phyloP scores from a whole-genome alignment of 1,140 invertebrate species.

The Drosophila cardini region DNA sequence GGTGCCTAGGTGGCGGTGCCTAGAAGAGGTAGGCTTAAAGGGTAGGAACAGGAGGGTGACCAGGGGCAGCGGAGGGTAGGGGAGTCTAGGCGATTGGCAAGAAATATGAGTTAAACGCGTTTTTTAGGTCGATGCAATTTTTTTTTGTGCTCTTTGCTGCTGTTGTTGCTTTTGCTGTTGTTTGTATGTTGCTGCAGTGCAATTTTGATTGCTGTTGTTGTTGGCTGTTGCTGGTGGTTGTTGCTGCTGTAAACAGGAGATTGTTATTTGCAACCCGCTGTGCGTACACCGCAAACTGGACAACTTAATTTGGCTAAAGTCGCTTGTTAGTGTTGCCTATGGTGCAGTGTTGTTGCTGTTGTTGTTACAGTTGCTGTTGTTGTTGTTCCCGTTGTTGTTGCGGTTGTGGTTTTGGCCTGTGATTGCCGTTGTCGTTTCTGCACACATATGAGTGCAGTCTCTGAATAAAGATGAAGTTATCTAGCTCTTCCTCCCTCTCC shows the following conservation, averaged over 20 bases:
- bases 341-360: constrained; percentile 34
- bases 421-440: constrained; percentile 52
- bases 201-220: constrained; percentile 53
- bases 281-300: constrained; percentile 81
- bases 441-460: constrained; percentile 55
- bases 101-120: constrained; percentile 80
- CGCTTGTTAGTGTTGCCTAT: constrained; percentile 75
- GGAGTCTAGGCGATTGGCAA: constrained; percentile 57
- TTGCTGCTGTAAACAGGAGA: constrained; percentile 77
- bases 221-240: constrained; percentile 47
- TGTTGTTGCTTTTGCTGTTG: constrained; percentile 22
- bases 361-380: constrained; percentile 23
- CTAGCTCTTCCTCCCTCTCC: constrained; percentile 1
- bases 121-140: constrained; percentile 73
- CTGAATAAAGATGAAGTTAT: constrained; percentile 73
- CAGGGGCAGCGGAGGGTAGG: not conserved
- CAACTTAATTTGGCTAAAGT: constrained; percentile 82
- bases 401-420: constrained; percentile 46
- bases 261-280: constrained; percentile 81
- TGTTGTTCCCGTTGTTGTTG: constrained; percentile 32
- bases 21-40: not conserved
- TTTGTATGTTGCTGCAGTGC: constrained; percentile 37
- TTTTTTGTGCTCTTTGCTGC: constrained; percentile 55
- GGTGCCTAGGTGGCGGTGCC: constrained; percentile 21
- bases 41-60: not conserved